phyloP scores from a whole-genome alignment of 2,888 invertebrate genomes.

The Notocelia uddmanniana region DNA sequence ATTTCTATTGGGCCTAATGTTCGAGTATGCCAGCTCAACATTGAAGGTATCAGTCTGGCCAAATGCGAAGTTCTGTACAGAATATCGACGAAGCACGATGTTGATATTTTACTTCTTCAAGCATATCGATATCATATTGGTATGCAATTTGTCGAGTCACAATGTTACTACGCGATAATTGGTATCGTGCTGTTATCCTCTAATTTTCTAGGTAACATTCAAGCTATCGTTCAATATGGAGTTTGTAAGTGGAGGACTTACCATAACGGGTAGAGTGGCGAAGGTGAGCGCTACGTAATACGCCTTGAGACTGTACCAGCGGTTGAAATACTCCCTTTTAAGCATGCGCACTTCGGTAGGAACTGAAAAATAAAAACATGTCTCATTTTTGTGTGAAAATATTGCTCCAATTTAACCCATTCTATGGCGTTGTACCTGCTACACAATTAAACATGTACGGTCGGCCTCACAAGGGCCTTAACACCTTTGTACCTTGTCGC shows the following conservation, averaged over 20 bases:
- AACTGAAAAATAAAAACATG: slow-evolving; percentile 73
- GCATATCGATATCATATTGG: neutral
- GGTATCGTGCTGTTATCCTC: neutral
- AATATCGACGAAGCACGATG: slow-evolving; percentile 4
- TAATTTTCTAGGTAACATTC: neutral
- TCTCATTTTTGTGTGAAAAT: too few species aligned
- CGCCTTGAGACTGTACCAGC: slow-evolving; percentile 88
- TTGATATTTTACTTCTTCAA: slow-evolving; percentile 6
- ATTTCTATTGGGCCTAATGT: slow-evolving; percentile 16
- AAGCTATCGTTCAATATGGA: neutral
- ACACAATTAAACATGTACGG: too few species aligned
- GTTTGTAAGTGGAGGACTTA: slow-evolving; percentile 65
- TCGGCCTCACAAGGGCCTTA: too few species aligned
- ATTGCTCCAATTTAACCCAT: neutral
- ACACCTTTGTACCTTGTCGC: too few species aligned
- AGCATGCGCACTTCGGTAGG: slow-evolving; percentile 86
- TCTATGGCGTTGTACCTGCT: too few species aligned
- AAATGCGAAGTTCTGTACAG: slow-evolving; percentile 26
- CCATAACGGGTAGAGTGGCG: slow-evolving; percentile 85
- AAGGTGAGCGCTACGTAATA: slow-evolving; percentile 86
- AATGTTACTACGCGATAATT: neutral
- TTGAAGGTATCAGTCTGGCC: slow-evolving; percentile 25
- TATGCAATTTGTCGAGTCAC: too few species aligned
- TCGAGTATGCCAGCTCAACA: slow-evolving; percentile 17
- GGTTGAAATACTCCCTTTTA: slow-evolving; percentile 88